Percentiles rank a stretch among this genome's conserved stretches.
Conservation (phyloP, 2,888 invertebrate genomes). For the Amphipoea oculea region DNA sequence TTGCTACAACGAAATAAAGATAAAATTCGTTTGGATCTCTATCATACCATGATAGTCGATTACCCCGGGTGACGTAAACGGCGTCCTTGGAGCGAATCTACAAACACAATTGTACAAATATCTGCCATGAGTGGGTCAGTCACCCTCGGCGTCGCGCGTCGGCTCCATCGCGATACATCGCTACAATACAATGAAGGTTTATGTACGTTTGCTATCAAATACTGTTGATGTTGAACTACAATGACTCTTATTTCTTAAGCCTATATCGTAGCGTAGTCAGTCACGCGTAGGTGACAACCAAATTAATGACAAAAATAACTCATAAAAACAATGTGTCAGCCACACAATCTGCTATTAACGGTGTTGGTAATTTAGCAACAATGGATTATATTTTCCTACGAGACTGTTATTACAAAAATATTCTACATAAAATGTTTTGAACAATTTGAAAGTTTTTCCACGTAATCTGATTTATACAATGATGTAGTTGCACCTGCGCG, state of each 20-base stretch:
- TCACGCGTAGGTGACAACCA: constrained; percentile 68
- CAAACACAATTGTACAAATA: constrained; percentile 88
- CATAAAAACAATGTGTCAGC: constrained; percentile 62
- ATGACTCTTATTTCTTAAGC: constrained; percentile 61
- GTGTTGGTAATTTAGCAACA: constrained; percentile 69
- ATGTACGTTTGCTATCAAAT: constrained; percentile 53
- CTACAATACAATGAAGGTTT: constrained; percentile 36
- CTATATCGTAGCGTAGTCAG: constrained; percentile 44
- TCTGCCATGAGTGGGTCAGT: constrained; percentile 81
- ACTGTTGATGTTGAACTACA: constrained; percentile 66
- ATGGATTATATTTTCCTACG: constrained; percentile 60
- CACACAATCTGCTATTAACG: constrained; percentile 64
- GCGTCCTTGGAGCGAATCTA: constrained; percentile 86
- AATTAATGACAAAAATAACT: constrained; percentile 68
- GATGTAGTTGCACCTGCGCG: constrained; percentile 19
- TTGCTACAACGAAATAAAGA: constrained; percentile 70
- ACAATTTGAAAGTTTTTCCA: constrained; percentile 29
- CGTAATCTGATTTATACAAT: constrained; percentile 38
- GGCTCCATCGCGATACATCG: constrained; percentile 63
- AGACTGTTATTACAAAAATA: constrained; percentile 45
- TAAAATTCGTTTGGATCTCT: constrained; percentile 67
- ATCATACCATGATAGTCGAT: constrained; percentile 73
- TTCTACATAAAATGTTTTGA: constrained; percentile 21
- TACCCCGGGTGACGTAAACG: constrained; percentile 84
- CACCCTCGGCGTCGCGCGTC: constrained; percentile 75